phyloP scores from a whole-genome alignment of 2,113 vertebrate species.

The Toxotes chatareus region DNA sequence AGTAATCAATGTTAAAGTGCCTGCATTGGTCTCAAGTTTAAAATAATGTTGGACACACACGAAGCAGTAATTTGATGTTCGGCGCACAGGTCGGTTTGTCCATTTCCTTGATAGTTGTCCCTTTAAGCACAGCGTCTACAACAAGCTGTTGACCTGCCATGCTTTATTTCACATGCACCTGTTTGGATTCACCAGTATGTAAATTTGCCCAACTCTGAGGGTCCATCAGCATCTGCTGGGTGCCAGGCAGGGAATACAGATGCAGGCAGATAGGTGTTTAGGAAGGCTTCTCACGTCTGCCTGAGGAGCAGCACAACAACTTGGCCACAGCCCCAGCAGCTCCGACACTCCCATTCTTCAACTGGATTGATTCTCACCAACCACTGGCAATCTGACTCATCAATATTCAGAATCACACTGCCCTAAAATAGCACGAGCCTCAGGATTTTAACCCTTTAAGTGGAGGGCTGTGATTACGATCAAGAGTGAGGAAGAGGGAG shows the following conservation, averaged over 20 bases:
- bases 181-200: conserved; percentile 65
- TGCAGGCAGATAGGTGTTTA: conserved; percentile 51
- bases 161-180: conserved; percentile 68
- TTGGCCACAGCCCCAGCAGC: conserved; percentile 63
- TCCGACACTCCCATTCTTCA: conserved; percentile 74
- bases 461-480: conserved; percentile 15
- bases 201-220: conserved; percentile 56
- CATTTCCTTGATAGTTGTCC: conserved; percentile 38
- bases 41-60: conserved; percentile 16
- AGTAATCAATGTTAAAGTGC: not conserved
- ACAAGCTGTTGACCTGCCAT: conserved; percentile 71
- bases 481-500: not conserved
- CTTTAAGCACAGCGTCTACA: conserved; percentile 39
- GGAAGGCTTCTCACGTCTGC: conserved; percentile 71
- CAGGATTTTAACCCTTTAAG: conserved; percentile 55
- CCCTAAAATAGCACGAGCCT: conserved; percentile 66
- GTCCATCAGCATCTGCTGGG: conserved; percentile 71
- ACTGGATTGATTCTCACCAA: conserved; percentile 76
- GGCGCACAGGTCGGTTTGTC: not conserved
- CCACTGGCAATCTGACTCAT: conserved; percentile 73
- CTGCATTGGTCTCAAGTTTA: conserved; percentile 9
- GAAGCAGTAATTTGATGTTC: conserved; percentile 29
- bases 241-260: conserved; percentile 68
- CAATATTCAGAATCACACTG: conserved; percentile 73
- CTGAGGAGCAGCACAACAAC: conserved; percentile 70